Evolutionary conservation across 2,888 invertebrate species (phyloP).

Genomic region (Stramonita haemastoma): DNA sequence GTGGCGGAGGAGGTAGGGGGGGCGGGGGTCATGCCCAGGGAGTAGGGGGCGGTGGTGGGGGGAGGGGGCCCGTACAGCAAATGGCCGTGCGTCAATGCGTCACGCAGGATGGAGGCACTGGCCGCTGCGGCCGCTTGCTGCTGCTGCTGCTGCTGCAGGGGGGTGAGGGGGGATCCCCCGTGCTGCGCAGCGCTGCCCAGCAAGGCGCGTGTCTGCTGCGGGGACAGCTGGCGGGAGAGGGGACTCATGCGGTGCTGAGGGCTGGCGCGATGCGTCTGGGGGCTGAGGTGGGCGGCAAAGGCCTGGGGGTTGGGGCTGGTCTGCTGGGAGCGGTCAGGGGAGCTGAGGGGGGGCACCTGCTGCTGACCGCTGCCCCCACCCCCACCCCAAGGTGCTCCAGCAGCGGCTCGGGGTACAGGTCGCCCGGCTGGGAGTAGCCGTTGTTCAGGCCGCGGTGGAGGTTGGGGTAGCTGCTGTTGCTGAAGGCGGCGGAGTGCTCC

Average conservation of each 20-base stretch:
- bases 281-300: slow-evolving; percentile 56
- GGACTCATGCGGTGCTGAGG: slow-evolving; percentile 56
- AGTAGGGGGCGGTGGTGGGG: slow-evolving; percentile 38
- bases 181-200: slow-evolving; percentile 47
- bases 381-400: slow-evolving; percentile 40
- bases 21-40: slow-evolving; percentile 40
- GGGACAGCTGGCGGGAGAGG: slow-evolving; percentile 58
- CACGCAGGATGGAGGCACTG: slow-evolving; percentile 68
- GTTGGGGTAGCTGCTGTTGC: slow-evolving; percentile 51
- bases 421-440: slow-evolving; percentile 43
- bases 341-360: slow-evolving; percentile 56
- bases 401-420: background rate
- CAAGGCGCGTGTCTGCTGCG: slow-evolving; percentile 54
- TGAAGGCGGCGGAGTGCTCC: slow-evolving; percentile 54
- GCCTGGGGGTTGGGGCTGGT: slow-evolving; percentile 56
- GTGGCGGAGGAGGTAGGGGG: slow-evolving; percentile 38
- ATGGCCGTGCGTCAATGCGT: slow-evolving; percentile 63
- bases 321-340: slow-evolving; percentile 65
- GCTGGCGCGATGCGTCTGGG: slow-evolving; percentile 47
- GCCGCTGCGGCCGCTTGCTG: slow-evolving; percentile 61
- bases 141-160: slow-evolving; percentile 52
- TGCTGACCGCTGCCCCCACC: slow-evolving; percentile 38
- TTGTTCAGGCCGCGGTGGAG: slow-evolving; percentile 45
- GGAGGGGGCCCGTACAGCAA: slow-evolving; percentile 44
- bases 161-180: slow-evolving; percentile 37